phyloP scores from a whole-genome alignment of 2,113 vertebrate species.

The Spheniscus mendiculus region DNA sequence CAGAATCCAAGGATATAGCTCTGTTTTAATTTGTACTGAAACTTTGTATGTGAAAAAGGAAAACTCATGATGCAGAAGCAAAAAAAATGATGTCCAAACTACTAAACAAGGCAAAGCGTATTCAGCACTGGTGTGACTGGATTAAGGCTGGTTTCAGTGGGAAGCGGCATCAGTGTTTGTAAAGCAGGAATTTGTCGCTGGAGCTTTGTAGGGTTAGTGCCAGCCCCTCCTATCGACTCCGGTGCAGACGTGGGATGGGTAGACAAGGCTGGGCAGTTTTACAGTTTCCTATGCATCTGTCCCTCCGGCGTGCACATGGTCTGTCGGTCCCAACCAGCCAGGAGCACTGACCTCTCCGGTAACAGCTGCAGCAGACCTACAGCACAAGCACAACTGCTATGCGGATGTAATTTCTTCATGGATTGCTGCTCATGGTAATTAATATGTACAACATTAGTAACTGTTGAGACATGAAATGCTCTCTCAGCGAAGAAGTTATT shows the following conservation, averaged over 20 bases:
- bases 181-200: background rate
- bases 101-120: background rate
- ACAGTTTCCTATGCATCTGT: background rate
- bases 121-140: background rate
- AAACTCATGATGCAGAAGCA: background rate
- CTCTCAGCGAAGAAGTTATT: constrained; percentile 30
- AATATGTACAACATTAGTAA: constrained; percentile 24
- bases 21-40: background rate
- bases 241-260: background rate
- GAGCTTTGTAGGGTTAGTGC: background rate
- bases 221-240: accelerated
- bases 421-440: constrained; percentile 37
- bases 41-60: background rate
- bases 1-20: background rate
- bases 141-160: background rate
- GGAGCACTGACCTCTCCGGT: background rate
- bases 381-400: background rate
- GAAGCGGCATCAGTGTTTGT: background rate
- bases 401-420: constrained; percentile 9
- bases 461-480: constrained; percentile 18
- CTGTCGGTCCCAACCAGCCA: background rate
- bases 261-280: background rate
- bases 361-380: background rate
- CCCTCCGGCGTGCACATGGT: accelerated
- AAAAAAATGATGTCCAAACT: background rate